A percentile compares a stretch with the other conserved stretches of the same genome.
Evolutionary conservation across 2,113 vertebrate genomes (phyloP).

Genomic region (Lycaon pictus): DNA sequence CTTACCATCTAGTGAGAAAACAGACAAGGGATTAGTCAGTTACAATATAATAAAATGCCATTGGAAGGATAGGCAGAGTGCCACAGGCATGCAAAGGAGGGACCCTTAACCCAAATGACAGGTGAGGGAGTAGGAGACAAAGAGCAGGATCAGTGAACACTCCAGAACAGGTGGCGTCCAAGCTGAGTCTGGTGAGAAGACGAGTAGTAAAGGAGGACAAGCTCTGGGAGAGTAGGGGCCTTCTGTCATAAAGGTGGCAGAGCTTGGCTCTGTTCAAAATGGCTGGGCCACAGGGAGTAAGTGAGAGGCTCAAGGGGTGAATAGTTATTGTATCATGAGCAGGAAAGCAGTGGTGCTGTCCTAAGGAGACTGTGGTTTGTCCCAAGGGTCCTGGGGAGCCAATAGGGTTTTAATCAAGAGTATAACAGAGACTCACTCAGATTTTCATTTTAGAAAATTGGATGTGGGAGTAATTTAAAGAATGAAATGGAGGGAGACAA

Average conservation of each 20-base stretch:
- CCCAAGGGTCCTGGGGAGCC: neutral
- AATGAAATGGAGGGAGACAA: neutral
- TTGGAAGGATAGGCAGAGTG: neutral
- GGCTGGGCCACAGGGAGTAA: neutral
- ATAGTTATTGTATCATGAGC: neutral
- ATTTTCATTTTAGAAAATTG: constrained; percentile 22
- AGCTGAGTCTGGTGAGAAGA: neutral
- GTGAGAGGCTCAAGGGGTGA: neutral
- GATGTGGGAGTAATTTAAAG: neutral
- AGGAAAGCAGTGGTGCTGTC: neutral
- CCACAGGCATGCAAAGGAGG: neutral
- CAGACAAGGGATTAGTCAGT: neutral
- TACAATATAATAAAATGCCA: neutral
- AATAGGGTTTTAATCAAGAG: neutral
- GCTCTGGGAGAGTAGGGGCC: neutral
- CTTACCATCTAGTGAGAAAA: neutral
- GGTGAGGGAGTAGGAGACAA: neutral
- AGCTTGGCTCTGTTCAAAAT: neutral
- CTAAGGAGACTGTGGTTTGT: neutral
- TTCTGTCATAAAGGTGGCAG: neutral
- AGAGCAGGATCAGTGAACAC: neutral
- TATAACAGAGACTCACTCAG: neutral
- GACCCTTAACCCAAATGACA: neutral
- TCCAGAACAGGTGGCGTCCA: neutral
- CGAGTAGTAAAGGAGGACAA: neutral